These are phyloP conservation scores for Caerostris extrusa DNA, from an alignment of 1,140 invertebrate genomes.

Conservation along the genomic window DNA sequence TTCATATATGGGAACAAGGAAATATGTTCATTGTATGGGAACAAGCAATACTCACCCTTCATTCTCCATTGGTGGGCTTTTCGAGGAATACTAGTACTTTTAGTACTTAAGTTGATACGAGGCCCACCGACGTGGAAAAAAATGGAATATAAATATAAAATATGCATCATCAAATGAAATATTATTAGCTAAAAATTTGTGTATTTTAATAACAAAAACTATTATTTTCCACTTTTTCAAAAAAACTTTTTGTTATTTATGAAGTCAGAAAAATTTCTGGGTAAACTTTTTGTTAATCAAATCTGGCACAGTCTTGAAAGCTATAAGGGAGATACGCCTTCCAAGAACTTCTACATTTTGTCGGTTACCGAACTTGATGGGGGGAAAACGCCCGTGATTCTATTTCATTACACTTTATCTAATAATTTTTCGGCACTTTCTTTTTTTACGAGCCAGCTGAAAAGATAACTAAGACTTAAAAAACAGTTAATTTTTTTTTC, in stretches of 20 bases:
- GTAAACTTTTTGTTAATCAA: neutral
- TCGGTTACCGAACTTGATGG: neutral
- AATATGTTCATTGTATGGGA: no score
- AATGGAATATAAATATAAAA: no score
- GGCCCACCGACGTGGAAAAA: no score
- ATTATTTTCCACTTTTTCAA: neutral
- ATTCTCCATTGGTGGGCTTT: no score
- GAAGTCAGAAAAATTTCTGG: neutral
- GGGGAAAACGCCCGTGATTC: neutral
- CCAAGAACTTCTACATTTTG: neutral
- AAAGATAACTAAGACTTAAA: neutral
- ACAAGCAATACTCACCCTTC: no score
- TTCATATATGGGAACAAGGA: no score
- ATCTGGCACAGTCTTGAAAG: slow-evolving; percentile 10
- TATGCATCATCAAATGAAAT: no score
- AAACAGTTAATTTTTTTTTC: neutral
- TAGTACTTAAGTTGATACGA: no score
- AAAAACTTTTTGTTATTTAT: neutral
- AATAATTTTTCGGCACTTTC: neutral
- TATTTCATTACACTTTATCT: slow-evolving; percentile 37
- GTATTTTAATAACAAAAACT: no score
- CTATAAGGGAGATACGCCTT: neutral
- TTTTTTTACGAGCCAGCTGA: neutral
- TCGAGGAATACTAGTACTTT: no score
- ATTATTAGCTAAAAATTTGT: no score